Evolutionary conservation across 2,797 vertebrate species (phyloP).

Genomic region (Peromyscus attwateri): DNA sequence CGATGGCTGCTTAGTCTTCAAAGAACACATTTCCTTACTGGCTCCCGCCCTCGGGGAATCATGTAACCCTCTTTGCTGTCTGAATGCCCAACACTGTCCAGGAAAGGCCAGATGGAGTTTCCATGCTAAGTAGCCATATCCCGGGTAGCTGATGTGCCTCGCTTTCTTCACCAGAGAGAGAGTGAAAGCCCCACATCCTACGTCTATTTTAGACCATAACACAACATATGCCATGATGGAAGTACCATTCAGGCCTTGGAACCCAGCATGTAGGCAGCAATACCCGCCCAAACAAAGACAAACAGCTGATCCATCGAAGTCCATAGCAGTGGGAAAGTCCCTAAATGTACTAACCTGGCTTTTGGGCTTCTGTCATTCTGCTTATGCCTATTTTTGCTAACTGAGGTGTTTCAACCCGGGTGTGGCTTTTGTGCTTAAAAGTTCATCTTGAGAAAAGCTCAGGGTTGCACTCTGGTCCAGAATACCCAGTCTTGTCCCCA

Average conservation of each 20-base stretch:
- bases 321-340: background rate
- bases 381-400: background rate
- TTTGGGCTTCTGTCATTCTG: background rate
- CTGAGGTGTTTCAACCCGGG: background rate
- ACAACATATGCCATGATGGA: background rate
- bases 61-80: background rate
- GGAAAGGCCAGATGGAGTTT: conserved; percentile 12
- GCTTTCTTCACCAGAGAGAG: background rate
- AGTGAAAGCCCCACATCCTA: conserved; percentile 1
- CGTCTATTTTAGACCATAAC: conserved; percentile 55
- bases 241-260: background rate
- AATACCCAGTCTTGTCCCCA: background rate
- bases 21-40: background rate
- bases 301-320: background rate
- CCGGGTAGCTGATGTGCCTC: background rate
- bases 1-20: background rate
- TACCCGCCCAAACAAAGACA: background rate
- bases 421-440: background rate
- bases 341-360: background rate
- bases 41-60: background rate
- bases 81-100: background rate
- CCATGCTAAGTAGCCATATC: conserved; percentile 5
- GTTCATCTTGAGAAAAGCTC: background rate
- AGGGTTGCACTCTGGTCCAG: background rate
- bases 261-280: background rate